Base-by-base conservation (phyloP, 2,113 vertebrate genomes). In the Morone chrysops region DNA sequence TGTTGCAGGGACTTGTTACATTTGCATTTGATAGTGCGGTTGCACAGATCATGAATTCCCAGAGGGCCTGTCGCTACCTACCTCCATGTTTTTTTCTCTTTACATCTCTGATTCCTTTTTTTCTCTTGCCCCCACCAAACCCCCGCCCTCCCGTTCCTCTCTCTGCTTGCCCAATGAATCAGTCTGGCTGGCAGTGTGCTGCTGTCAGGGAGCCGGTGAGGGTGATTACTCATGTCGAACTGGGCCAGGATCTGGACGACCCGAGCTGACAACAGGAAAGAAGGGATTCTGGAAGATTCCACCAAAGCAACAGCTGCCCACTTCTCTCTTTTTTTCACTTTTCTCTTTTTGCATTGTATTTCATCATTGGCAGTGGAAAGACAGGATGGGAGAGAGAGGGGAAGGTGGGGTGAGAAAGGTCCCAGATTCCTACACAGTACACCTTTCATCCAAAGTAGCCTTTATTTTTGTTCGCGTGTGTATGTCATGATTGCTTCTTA, bases 141-240 rank as follows among this genome's bases (percentile, higher is more conserved):
- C 56, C 45, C 51, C 5, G 48, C 45, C 57, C 57, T 25, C 22
- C 43, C 16, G 6, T 50, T 61, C n/a, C 10, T 70, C 60, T 47
- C 12, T 47, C 12, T 73, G 14, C 38, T 68, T 20, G 66, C 81
- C 69, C 63, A 60, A 77, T 85, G 75, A 86, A 90, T 84, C 67
- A 89, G 90, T 83, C 84, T 79, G 80, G 84, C 82, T 84, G 86
- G 86, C 87, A 57, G 67, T 48, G 78, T 59, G 82, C 38, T 65
- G 88, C 66, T 78, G 76, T 85, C 89, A 75, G 56, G 72, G 82
- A 84, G 75, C 66, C 56, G 68, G 68, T 78, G 73, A 85, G 59
- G 65, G 82, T 66, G 80, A 92, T 91, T 87, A 82, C 77, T 91
- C 86, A 85, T 68, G 75, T 87, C n/a, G 68, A 85, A 88, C 81